These are phyloP conservation scores for Lynx canadensis DNA, from an alignment of 2,113 vertebrate species.

Conservation along the genomic window DNA sequence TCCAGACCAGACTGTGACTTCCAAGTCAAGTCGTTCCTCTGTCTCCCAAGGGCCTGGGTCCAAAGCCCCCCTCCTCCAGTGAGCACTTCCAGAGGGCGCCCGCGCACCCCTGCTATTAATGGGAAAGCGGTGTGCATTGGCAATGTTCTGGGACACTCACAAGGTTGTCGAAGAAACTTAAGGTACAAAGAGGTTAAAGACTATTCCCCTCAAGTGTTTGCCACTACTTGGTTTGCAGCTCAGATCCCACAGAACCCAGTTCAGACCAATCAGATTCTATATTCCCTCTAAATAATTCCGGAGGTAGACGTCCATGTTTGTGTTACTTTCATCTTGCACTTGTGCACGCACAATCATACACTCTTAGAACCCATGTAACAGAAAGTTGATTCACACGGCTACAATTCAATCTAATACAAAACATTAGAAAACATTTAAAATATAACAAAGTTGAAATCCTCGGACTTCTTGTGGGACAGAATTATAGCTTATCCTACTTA, in stretches of 20 bases:
- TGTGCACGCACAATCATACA: not conserved
- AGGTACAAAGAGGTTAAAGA: not conserved
- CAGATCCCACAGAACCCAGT: not conserved
- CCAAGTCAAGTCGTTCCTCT: not conserved
- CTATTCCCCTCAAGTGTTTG: not conserved
- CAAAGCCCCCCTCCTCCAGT: not conserved
- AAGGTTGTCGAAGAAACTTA: not conserved
- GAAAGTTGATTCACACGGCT: not conserved
- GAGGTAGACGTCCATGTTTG: not conserved
- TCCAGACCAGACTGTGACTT: not conserved
- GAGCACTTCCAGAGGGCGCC: accelerated
- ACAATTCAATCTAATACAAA: not conserved
- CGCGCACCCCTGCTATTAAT: accelerated
- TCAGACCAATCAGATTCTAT: not conserved
- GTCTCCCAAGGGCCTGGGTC: not conserved
- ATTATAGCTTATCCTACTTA: not conserved
- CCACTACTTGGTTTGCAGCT: not conserved
- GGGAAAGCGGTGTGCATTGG: not conserved
- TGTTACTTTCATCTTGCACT: not conserved
- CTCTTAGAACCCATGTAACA: not conserved
- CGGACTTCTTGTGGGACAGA: not conserved
- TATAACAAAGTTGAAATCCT: not conserved
- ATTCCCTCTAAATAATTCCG: not conserved
- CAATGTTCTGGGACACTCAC: not conserved
- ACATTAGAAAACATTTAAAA: not conserved